phyloP scores from a whole-genome alignment of 2,888 invertebrate species.

The Lagria hirta region DNA sequence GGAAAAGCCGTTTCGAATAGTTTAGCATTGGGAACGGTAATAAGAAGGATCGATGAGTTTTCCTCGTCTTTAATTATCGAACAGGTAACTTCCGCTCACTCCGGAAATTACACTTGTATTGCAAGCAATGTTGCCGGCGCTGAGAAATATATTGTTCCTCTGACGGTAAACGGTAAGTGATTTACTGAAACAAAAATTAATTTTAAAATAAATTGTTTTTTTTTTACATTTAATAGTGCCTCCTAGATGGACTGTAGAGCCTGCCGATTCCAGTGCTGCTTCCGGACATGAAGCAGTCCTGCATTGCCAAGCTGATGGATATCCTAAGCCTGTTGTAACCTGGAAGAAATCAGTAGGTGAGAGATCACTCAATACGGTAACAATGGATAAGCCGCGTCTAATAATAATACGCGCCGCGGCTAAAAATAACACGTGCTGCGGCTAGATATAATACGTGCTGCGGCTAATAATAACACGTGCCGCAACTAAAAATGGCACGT shows the following conservation, averaged over 20 bases:
- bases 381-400: too few species aligned
- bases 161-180: constrained; percentile 75
- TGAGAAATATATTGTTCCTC: constrained; percentile 74
- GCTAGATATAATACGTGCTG: too few species aligned
- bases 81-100: constrained; percentile 80
- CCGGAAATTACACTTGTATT: constrained; percentile 90
- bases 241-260: constrained; percentile 86
- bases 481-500: too few species aligned
- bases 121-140: constrained; percentile 85
- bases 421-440: too few species aligned
- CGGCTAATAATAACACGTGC: too few species aligned
- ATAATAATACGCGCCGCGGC: too few species aligned
- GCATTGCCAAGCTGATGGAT: constrained; percentile 89
- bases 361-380: too few species aligned
- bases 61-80: constrained; percentile 84
- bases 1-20: constrained; percentile 63
- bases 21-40: constrained; percentile 56
- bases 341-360: constrained; percentile 88
- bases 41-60: constrained; percentile 76
- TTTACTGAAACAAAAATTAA: constrained; percentile 1
- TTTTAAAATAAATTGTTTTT: constrained; percentile 3
- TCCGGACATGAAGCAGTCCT: constrained; percentile 81
- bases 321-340: constrained; percentile 82
- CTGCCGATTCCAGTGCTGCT: constrained; percentile 78
- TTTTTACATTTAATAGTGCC: constrained; percentile 64